phyloP scores from a whole-genome alignment of 2,797 vertebrate genomes.

The Coregonus ussuriensis region DNA sequence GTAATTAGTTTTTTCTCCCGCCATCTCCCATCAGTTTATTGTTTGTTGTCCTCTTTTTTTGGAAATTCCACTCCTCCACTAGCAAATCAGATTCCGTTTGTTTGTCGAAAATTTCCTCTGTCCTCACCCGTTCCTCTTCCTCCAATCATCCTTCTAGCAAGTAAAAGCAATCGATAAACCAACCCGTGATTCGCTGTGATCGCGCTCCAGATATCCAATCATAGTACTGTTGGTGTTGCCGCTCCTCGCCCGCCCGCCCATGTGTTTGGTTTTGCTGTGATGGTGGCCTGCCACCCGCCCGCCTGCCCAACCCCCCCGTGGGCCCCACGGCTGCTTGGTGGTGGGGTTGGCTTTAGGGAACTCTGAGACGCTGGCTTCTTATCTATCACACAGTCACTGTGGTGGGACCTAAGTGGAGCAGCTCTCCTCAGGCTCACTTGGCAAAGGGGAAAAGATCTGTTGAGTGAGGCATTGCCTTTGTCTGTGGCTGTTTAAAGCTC shows the following conservation, averaged over 20 bases:
- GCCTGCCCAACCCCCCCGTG: constrained; percentile 38
- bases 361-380: constrained; percentile 59
- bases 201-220: constrained; percentile 69
- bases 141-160: constrained; percentile 67
- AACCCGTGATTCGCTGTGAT: constrained; percentile 46
- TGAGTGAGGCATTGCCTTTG: constrained; percentile 58
- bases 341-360: constrained; percentile 69
- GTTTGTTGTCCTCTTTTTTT: constrained; percentile 28
- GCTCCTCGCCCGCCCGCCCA: constrained; percentile 75
- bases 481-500: constrained; percentile 68
- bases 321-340: constrained; percentile 68
- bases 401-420: constrained; percentile 27
- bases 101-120: constrained; percentile 39
- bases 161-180: constrained; percentile 40
- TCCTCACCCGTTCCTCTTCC: constrained; percentile 51
- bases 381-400: constrained; percentile 44
- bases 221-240: constrained; percentile 98
- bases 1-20: constrained; percentile 21
- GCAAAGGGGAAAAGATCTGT: constrained; percentile 66
- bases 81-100: constrained; percentile 45
- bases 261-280: constrained; percentile 71
- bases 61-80: constrained; percentile 34
- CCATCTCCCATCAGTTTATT: constrained; percentile 30
- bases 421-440: constrained; percentile 42
- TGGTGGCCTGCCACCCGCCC: constrained; percentile 27